A percentile compares a stretch with the other conserved stretches of the same genome.
Evolutionary conservation across 2,888 invertebrate species (phyloP).

Genomic region (Drosophila mercatorum): DNA sequence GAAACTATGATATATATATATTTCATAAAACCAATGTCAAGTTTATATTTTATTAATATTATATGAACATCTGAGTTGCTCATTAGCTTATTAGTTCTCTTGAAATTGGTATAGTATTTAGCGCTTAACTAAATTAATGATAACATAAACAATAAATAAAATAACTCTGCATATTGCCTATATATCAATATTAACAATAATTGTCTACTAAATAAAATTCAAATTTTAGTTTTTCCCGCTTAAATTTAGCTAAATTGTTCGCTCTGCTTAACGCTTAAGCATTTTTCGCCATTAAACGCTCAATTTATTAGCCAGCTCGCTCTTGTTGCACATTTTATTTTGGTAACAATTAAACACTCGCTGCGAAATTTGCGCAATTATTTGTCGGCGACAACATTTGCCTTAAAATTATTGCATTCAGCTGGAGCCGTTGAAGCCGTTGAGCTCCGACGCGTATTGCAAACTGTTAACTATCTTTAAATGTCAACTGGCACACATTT

Average conservation of each 20-base stretch:
- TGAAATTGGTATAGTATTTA: too few relatives aligned
- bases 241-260: not conserved
- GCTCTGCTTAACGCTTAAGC: not conserved
- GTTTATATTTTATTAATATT: too few relatives aligned
- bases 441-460: slow-evolving; percentile 32
- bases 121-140: not conserved
- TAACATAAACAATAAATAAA: too few relatives aligned
- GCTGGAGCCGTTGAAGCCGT: not conserved
- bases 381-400: slow-evolving; percentile 22
- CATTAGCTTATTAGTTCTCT: too few relatives aligned
- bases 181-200: not conserved
- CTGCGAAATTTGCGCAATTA: slow-evolving; percentile 22
- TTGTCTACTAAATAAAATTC: not conserved
- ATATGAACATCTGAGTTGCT: too few relatives aligned
- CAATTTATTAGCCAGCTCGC: slow-evolving; percentile 27
- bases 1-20: too few relatives aligned
- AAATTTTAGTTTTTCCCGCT: not conserved
- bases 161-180: not conserved
- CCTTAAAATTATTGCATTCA: slow-evolving; percentile 23
- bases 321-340: slow-evolving; percentile 8
- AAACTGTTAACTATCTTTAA: slow-evolving; percentile 75
- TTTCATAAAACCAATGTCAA: too few relatives aligned
- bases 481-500: slow-evolving; percentile 71
- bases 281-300: not conserved
- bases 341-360: slow-evolving; percentile 23